Evolutionary conservation across 2,113 vertebrate species (phyloP).

Genomic region (Neogobius melanostomus): DNA sequence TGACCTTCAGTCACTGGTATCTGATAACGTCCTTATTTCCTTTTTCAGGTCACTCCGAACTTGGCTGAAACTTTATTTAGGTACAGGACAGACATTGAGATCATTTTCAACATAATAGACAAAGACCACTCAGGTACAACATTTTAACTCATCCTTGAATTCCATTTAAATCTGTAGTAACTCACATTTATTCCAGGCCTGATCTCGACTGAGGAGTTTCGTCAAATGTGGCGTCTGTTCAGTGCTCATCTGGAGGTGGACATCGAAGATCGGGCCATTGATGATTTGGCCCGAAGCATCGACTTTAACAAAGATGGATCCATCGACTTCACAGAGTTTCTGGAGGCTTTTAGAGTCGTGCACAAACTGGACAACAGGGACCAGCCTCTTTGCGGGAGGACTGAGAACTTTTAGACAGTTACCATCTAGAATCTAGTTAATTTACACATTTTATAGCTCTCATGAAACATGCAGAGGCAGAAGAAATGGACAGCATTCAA

Average conservation of each 20-base stretch:
- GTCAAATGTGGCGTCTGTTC: constrained; percentile 91
- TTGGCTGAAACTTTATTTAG: constrained; percentile 88
- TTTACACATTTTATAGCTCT: too few relatives aligned
- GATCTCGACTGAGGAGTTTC: constrained; percentile 93
- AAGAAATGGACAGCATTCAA: not conserved
- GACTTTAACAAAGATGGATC: constrained; percentile 95
- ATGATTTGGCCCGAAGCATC: constrained; percentile 85
- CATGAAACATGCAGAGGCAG: too few relatives aligned
- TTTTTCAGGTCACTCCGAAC: constrained; percentile 80
- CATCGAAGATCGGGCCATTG: constrained; percentile 77
- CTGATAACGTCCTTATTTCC: not conserved
- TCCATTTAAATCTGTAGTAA: not conserved
- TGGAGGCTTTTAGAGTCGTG: constrained; percentile 92
- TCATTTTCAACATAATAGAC: constrained; percentile 94
- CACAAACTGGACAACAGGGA: constrained; percentile 82
- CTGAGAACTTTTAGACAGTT: constrained; percentile 19
- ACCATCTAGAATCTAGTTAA: too few relatives aligned
- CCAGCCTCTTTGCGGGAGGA: constrained; percentile 30
- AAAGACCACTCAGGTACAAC: constrained; percentile 89
- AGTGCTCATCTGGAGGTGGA: constrained; percentile 82
- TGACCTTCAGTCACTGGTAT: too few relatives aligned
- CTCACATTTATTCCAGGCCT: constrained; percentile 76
- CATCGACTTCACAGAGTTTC: constrained; percentile 96
- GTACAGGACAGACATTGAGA: constrained; percentile 90
- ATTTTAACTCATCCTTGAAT: not conserved